Percentiles rank a stretch among this genome's conserved stretches.
phyloP scores from a whole-genome alignment of 2,797 vertebrate genomes.

The Leuciscus waleckii region DNA sequence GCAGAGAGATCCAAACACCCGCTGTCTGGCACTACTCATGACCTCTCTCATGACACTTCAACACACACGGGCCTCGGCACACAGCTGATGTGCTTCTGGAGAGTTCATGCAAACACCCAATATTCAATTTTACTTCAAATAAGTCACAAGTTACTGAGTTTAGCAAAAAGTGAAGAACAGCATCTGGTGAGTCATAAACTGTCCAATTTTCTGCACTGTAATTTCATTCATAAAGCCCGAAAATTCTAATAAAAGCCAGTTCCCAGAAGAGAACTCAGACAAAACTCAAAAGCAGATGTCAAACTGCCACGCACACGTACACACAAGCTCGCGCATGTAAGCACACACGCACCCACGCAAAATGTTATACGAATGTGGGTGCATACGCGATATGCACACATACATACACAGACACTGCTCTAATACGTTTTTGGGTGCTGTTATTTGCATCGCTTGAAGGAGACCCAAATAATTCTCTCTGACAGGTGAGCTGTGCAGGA shows the following conservation, averaged over 20 bases:
- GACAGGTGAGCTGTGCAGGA: constrained; percentile 67
- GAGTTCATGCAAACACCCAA: constrained; percentile 24
- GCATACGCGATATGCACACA: neutral
- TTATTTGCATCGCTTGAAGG: constrained; percentile 64
- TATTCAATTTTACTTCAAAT: constrained; percentile 23
- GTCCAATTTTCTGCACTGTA: constrained; percentile 44
- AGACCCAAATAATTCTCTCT: constrained; percentile 70
- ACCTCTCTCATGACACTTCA: constrained; percentile 6
- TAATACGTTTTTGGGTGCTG: constrained; percentile 60
- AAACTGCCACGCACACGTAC: constrained; percentile 4
- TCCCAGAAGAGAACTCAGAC: constrained; percentile 34
- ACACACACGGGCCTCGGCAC: constrained; percentile 4
- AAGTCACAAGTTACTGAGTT: constrained; percentile 28
- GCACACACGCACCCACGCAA: neutral
- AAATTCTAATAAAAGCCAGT: constrained; percentile 32
- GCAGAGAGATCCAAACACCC: neutral
- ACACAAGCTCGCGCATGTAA: neutral
- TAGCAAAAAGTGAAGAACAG: neutral
- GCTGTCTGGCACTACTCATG: neutral
- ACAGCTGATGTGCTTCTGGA: constrained; percentile 22
- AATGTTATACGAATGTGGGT: neutral
- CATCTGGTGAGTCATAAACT: constrained; percentile 39
- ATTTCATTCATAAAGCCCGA: constrained; percentile 31
- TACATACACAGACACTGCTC: constrained; percentile 41
- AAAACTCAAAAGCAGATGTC: constrained; percentile 47